Evolutionary conservation across 2,113 vertebrate species (phyloP), one percentile per base, ranked within the genome.

Genomic region (Hassar affinis): DNA sequence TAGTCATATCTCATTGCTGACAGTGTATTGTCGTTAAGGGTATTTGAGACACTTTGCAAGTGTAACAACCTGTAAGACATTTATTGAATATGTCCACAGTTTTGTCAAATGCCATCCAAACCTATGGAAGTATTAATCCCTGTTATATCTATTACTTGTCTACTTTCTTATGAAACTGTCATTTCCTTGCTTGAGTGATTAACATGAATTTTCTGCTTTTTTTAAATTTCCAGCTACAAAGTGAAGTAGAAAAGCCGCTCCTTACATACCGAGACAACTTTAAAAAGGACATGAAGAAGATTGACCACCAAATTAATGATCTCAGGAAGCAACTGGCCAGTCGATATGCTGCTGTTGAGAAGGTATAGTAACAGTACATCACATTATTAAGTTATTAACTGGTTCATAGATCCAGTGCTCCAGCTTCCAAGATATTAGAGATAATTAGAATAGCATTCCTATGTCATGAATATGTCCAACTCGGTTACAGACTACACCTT

Each of bases 261-360:
- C 94, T 99, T 62, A 95, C 91, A 83, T 98, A 98, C 91, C 92
- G 98, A 0, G 98, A 99, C 91, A 99, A 98, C 93, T 99, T 98
- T 80, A 99, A 99, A 93, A 99, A 99, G 85, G 98, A 99, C 93
- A 96, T 99, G 97, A 99, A 98, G 78, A 96, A 97, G 89, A 96
- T 96, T 5, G 98, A 99, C 90, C 97, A 99, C 88, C 97, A 99
- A 87, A 97, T 99, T 0, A 91, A 95, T 0, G 97, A 99, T 88
- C 86, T 99, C 0, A 91, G 98, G 78, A 99, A 99, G 89, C 98
- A 99, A 84, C 95, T 99, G 25, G 93, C 95, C n/a, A 94, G 95
- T 75, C 96, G 97, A 75, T 96, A 96, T 0, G 90, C 95, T 0
- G 90, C 97, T 0, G 97, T 97, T 12, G 98, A 99, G 85, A 99